Evolutionary conservation across 2,113 vertebrate genomes (phyloP), one percentile per base, ranked within the genome.

Genomic region (Pelecanus crispus): DNA sequence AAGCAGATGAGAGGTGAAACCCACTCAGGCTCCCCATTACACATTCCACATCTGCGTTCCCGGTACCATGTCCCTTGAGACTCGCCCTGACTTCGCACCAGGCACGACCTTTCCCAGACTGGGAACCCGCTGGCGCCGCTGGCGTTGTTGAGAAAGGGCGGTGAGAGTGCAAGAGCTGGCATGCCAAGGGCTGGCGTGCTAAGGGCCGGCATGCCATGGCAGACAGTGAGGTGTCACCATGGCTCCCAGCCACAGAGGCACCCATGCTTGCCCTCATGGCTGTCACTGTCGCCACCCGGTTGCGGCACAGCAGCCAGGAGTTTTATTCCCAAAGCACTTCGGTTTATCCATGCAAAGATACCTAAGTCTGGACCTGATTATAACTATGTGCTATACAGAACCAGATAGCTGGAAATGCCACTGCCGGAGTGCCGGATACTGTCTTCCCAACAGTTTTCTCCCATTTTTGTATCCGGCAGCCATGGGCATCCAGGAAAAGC

Each of bases 321-420:
- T 13, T 59, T 13, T 11, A n/a, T 44, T 32, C 62, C 58, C 62
- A 26, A 17, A 81, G 7, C 17, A 5, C 21, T 28, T 3, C 1
- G 10, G 8, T 25, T 77, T 17, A 17, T 7, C 42, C 11, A 0
- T 9, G 28, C 19, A 7, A 21, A 28, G 44, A 17, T 9, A 20
- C 34, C 13, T 1, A 2, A 6, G 6, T 2, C 32, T 32, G 72
- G 31, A 14, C 13, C 40, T 6, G 45, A 3, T 0, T 38, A 4
- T 18, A 17, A 6, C 47, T 3, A 1, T 0, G 1, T 15, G 72
- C 18, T 26, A 2, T 13, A 11, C 2, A 14, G 21, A 19, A 0
- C 10, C 80, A 28, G 74, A 3, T 25, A 4, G 5, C 40, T 49
- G 85, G 84, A 6, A 29, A 13, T 1, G 8, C 10, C 36, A 8